Conservation (phyloP, 2,113 vertebrate genomes). For the Myrmecobius fasciatus region DNA sequence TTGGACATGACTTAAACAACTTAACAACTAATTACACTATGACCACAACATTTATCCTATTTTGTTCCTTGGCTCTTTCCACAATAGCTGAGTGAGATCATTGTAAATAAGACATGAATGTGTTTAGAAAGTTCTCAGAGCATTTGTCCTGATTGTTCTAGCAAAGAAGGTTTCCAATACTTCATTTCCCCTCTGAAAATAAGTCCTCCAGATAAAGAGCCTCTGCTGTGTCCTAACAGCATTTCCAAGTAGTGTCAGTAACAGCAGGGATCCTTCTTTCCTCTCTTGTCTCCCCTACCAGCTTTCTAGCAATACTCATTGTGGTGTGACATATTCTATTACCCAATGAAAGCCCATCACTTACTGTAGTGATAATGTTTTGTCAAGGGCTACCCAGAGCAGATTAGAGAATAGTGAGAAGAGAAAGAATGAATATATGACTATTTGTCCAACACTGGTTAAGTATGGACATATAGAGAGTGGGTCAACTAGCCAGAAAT, state of each 20-base stretch:
- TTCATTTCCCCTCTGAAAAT: not conserved
- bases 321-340: not conserved
- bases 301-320: not conserved
- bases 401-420: not conserved
- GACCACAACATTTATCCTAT: not conserved
- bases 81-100: not conserved
- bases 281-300: not conserved
- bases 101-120: not conserved
- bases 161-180: not conserved
- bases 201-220: not conserved
- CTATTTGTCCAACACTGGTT: not conserved
- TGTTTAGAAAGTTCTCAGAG: not conserved
- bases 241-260: not conserved
- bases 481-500: conserved; percentile 42
- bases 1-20: not conserved
- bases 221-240: not conserved
- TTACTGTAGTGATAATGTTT: conserved; percentile 38
- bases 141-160: not conserved
- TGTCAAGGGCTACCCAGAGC: conserved; percentile 36
- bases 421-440: conserved; percentile 23
- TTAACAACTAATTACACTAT: not conserved
- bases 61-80: not conserved
- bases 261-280: not conserved
- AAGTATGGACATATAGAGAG: not conserved
- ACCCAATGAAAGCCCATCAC: not conserved